Evolutionary conservation across 2,888 invertebrate species (phyloP), one percentile per base, ranked within the genome.

Genomic region (Drosophila fungiperda): DNA sequence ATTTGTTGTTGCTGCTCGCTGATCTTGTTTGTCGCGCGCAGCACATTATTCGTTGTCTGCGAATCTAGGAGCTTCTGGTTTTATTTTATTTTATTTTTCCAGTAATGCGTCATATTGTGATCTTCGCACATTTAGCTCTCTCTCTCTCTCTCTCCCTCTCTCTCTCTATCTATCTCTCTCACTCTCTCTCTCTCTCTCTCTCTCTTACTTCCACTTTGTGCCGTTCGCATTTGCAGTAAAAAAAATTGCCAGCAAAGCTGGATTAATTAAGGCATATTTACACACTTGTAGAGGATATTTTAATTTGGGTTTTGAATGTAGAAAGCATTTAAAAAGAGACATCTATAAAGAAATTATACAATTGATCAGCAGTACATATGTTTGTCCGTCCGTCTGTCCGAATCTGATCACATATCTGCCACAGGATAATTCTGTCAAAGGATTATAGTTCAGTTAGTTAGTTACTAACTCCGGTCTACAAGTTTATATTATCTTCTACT

Each of bases 21-120:
- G 91, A 91, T 91, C 91, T 91, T 89, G 90, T 87, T 89, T 89
- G 83, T 87, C 84, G 88, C 85, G 80, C 78, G 81, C 80, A 85
- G 68, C 73, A 75, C 88, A 84, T 89, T 89, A 87, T 82, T 73
- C 76, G 75, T 82, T 77, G 74, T 57, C 29, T 57, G 40, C 57
- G 26, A 26, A 20, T 80, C 83, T 70, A 67, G 75, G 76, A 71
- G 90, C 91, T 90, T 89, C 91, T 91, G 91, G 90, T 91, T 82
- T 91, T 91, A 77, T 42, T 38, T 17, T 17, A 2, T 26, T 5
- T 26, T 26, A 9, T n/a, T 50, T 32, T 50, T 38, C 7, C 20
- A n/a, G 29, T 15, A 83, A 62, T 83, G 80, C 86, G 88, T 73
- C 74, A 73, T 84, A 80, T 72, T 71, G 64, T 73, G 69, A 73